A percentile compares a stretch with the other conserved stretches of the same genome.
These are phyloP conservation scores for Fragum whitleyi DNA, from an alignment of 2,888 invertebrate genomes.

Conservation along the genomic window DNA sequence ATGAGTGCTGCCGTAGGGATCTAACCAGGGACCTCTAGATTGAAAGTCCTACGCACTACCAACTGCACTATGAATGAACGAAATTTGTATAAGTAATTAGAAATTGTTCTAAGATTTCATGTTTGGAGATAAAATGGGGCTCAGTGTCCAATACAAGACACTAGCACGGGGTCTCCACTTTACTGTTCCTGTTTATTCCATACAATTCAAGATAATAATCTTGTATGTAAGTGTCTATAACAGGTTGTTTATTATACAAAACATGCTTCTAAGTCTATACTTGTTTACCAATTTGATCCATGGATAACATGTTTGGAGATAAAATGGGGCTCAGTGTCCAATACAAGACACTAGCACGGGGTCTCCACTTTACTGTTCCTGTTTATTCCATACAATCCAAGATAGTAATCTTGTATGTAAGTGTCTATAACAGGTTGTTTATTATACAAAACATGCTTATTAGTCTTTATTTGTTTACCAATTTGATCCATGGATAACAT, in stretches of 20 bases:
- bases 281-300: too few species aligned
- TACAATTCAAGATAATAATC: not conserved
- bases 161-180: slow-evolving; percentile 28
- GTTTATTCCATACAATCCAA: slow-evolving; percentile 9
- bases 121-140: slow-evolving; percentile 6
- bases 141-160: slow-evolving; percentile 12
- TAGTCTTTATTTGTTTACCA: too few species aligned
- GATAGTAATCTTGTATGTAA: slow-evolving; percentile 15
- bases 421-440: slow-evolving; percentile 5
- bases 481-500: not conserved
- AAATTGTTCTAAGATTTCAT: not conserved
- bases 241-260: slow-evolving; percentile 14
- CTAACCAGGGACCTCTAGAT: too few species aligned
- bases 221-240: slow-evolving; percentile 31
- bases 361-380: slow-evolving; percentile 12
- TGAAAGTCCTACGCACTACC: too few species aligned
- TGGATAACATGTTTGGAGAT: not conserved
- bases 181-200: slow-evolving; percentile 28
- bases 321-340: not conserved
- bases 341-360: slow-evolving; percentile 19
- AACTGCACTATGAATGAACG: too few species aligned
- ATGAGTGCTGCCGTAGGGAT: too few species aligned
- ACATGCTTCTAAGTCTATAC: too few species aligned
- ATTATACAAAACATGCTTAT: too few species aligned
- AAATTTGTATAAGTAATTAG: too few species aligned